Evolutionary conservation across 2,888 invertebrate genomes (phyloP).

Genomic region (Morpho achilles): DNA sequence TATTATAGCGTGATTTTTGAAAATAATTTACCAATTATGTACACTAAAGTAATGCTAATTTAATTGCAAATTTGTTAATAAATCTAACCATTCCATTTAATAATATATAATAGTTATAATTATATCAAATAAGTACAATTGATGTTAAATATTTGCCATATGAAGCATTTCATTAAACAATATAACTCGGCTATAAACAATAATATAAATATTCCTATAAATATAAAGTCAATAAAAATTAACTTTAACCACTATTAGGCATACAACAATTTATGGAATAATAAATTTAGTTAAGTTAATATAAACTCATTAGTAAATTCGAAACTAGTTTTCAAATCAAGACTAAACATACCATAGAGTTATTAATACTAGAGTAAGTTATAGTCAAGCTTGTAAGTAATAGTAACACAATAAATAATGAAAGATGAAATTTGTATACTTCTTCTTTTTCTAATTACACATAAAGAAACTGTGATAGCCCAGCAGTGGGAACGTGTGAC

Average conservation of each 20-base stretch:
- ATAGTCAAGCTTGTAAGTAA: too few species aligned
- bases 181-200: slow-evolving; percentile 11
- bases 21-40: too few species aligned
- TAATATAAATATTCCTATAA: slow-evolving; percentile 13
- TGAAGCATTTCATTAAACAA: slow-evolving; percentile 8
- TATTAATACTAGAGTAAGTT: background rate
- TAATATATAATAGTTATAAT: background rate
- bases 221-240: slow-evolving; percentile 8
- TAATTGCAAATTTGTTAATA: background rate
- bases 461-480: too few species aligned
- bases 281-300: background rate
- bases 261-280: slow-evolving; percentile 4
- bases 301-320: slow-evolving; percentile 3
- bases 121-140: background rate
- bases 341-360: background rate
- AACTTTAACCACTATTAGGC: slow-evolving; percentile 1
- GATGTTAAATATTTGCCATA: slow-evolving; percentile 7
- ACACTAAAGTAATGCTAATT: too few species aligned
- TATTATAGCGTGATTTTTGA: too few species aligned
- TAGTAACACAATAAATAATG: too few species aligned
- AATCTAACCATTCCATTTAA: slow-evolving; percentile 10
- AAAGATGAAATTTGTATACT: too few species aligned
- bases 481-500: too few species aligned
- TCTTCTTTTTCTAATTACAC: too few species aligned
- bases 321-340: background rate